Percentiles rank a stretch among this genome's conserved stretches.
Conservation (phyloP, 2,888 invertebrate genomes). For the Meiosimyza decipiens region DNA sequence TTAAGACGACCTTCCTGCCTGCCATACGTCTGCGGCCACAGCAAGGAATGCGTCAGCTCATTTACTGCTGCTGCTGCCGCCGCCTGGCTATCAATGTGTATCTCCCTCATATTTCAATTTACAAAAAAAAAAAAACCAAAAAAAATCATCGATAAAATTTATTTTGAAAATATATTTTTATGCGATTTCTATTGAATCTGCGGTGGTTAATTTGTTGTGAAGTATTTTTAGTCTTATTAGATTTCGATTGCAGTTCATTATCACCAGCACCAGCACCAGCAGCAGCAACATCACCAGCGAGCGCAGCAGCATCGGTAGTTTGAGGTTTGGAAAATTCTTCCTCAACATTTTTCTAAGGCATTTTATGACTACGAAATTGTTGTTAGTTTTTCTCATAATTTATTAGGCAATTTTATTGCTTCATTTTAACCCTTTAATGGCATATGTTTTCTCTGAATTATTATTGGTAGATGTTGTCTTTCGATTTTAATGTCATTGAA, state of each 20-base stretch:
- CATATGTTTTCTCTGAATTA: constrained; percentile 42
- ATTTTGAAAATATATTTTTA: constrained; percentile 46
- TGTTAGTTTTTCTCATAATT: constrained; percentile 61
- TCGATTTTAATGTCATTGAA: not conserved
- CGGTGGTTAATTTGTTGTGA: constrained; percentile 35
- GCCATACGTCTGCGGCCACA: constrained; percentile 9
- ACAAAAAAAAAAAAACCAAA: too few species aligned
- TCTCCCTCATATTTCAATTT: not conserved
- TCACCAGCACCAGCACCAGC: not conserved
- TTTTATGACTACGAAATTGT: constrained; percentile 42
- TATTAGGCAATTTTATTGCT: constrained; percentile 56
- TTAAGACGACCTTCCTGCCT: not conserved
- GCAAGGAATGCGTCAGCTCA: not conserved
- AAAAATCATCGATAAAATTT: constrained; percentile 16
- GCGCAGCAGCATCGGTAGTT: not conserved
- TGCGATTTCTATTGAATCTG: constrained; percentile 59
- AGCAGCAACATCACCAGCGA: too few species aligned
- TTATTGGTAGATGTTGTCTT: not conserved
- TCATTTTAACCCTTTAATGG: constrained; percentile 60
- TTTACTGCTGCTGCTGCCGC: too few species aligned
- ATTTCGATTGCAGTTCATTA: constrained; percentile 28
- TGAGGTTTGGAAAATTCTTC: constrained; percentile 13
- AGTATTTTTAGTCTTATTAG: constrained; percentile 20
- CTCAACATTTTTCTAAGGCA: not conserved
- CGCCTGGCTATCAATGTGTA: not conserved